Base-by-base conservation (phyloP, 2,888 invertebrate genomes). In the Rutpela maculata region DNA sequence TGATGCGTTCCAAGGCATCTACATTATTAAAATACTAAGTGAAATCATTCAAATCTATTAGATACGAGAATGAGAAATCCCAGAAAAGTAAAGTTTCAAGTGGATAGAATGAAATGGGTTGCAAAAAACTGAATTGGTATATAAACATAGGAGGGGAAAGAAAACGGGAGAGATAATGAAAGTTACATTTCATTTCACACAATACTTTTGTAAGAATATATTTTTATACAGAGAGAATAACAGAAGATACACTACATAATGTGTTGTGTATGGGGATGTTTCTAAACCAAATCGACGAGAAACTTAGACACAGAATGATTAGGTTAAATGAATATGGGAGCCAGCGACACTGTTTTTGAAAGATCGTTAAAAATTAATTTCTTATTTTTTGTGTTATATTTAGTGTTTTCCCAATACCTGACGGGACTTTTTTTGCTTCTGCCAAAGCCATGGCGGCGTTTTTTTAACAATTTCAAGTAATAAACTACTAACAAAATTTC, bases 171-270 rank as follows among this genome's bases (percentile, higher is more conserved):
- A 50, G 50, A 50, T 50, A 50, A 50, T 50, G n/a, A 50, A 50
- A 50, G 50, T 50, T n/a, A 50, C n/a, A 50, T 50, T 50, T n/a
- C 50, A 50, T 50, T 50, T 50, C 50, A 50, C 50, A n/a, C 50
- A 50, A 50, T n/a, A n/a, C 15, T 50, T n/a, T n/a, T n/a, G 6
- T 4, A 6, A 15, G n/a, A 50, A 50, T 15, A 15, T 50, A 50
- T 50, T 50, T 50, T 3, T n/a, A 6, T n/a, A 50, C 50, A 50
- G 9, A 9, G 1, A 26, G 22, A 2, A 50, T 43, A 43, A 43
- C 7, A 43, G 2, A 35, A 7, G 31, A 35, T 35, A 35, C 7
- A 35, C 5, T 35, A 35, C 9, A 7, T 35, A 35, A 35, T 35
- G 7, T 35, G 31, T 7, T 35, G 7, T 35, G 9, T 35, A 35